Conservation (phyloP, 64 coral and sea anemone genomes). For the Catalaphyllia jardinei region DNA sequence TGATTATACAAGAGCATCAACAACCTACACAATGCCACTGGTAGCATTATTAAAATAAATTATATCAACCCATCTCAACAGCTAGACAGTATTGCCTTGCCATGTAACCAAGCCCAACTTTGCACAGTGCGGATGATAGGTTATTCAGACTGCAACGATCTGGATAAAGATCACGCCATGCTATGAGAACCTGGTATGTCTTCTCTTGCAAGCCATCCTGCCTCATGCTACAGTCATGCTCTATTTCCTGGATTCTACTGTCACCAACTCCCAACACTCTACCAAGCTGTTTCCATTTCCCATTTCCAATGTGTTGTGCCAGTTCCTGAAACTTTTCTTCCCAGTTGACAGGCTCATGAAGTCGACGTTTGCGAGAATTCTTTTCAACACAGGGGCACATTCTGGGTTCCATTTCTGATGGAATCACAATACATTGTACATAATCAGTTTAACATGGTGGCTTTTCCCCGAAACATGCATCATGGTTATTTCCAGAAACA, state of each 20-base stretch:
- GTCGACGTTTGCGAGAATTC: slow-evolving; percentile 80
- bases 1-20: too few relatives aligned
- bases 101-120: slow-evolving; percentile 56
- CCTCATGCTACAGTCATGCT: slow-evolving; percentile 57
- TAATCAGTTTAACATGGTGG: too few relatives aligned
- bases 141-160: slow-evolving; percentile 58
- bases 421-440: too few relatives aligned
- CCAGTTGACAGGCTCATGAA: slow-evolving; percentile 24
- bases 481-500: too few relatives aligned
- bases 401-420: slow-evolving; percentile 26
- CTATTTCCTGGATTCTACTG: slow-evolving; percentile 77
- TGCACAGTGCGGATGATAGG: slow-evolving; percentile 61
- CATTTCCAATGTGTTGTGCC: slow-evolving; percentile 35
- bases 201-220: slow-evolving; percentile 81
- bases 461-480: too few relatives aligned
- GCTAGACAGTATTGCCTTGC: slow-evolving; percentile 73
- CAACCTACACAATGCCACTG: not conserved
- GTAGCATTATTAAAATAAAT: not conserved
- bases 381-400: slow-evolving; percentile 53
- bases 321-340: slow-evolving; percentile 81
- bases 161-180: slow-evolving; percentile 77
- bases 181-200: slow-evolving; percentile 80
- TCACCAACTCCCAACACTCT: slow-evolving; percentile 68
- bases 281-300: slow-evolving; percentile 83
- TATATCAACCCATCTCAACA: slow-evolving; percentile 63